Base-by-base conservation (phyloP, 2,113 vertebrate genomes). In the Turdus rufiventris region DNA sequence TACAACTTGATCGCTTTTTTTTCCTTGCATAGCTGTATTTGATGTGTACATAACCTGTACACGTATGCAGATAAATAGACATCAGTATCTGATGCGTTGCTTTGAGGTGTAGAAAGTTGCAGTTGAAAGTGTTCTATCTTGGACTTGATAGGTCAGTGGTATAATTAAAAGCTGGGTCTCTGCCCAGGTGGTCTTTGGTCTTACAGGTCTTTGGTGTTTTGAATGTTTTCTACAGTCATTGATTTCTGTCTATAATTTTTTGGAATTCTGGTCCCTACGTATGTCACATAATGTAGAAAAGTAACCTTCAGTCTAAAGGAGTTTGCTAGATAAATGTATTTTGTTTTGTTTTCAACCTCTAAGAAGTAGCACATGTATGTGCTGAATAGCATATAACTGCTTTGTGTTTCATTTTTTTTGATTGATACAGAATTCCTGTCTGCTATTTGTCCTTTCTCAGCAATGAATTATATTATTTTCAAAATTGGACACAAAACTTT, bases 11-110 rank as follows among this genome's bases (percentile, higher is more conserved):
- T 40, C 16, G 0, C 24, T 38, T 38, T 42, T 62, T 48, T 56
- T 31, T 3, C 14, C 15, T 62, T 63, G 14, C 3, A 0, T 57
- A 13, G 51, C 19, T 56, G 18, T 53, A 19, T 42, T 56, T 20
- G 42, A 2, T 71, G 28, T 48, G 9, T 38, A 8, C 21, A 4
- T 34, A 24, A 74, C 11, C 54, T 66, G 11, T 77, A 12, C 23
- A 8, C 0, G 0, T 33, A 15, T 45, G 34, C 36, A 56, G 20
- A 12, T 73, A 16, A 9, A 54, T 50, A 42, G 38, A 14, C 10
- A 14, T 45, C 18, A 5, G 33, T 42, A 21, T 29, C 14, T 43
- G 36, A 28, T 45, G 38, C 5, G 1, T 54, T 60, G 42, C 42
- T 74, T 50, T 89, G 73, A 56, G 57, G 29, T 67, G 56, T 70